phyloP scores from a whole-genome alignment of 1,140 invertebrate species.

The Coboldia fuscipes region DNA sequence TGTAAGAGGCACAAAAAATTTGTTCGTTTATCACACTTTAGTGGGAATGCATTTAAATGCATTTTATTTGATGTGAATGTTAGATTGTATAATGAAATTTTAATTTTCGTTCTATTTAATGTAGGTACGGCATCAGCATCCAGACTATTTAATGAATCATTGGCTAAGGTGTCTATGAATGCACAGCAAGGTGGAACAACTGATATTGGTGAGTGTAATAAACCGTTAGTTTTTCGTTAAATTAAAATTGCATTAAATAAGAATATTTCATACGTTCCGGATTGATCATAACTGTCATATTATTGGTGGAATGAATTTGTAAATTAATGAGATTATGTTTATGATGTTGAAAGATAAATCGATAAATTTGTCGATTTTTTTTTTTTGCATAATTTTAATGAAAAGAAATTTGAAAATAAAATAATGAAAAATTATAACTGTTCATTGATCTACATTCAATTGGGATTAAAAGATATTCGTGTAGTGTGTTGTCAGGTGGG shows the following conservation, averaged over 20 bases:
- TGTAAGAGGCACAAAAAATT: not conserved
- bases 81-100: conserved; percentile 2
- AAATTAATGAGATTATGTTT: not conserved
- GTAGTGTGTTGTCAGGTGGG: too few relatives aligned
- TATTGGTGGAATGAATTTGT: not conserved
- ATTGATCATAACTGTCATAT: not conserved
- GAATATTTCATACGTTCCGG: too few relatives aligned
- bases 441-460: too few relatives aligned
- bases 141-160: conserved; percentile 64
- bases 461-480: too few relatives aligned
- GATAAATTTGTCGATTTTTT: not conserved
- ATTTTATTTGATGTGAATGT: not conserved
- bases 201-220: conserved; percentile 56
- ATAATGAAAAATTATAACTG: too few relatives aligned
- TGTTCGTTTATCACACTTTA: not conserved
- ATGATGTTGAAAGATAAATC: not conserved
- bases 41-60: not conserved
- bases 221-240: too few relatives aligned
- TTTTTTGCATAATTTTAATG: not conserved
- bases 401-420: too few relatives aligned
- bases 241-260: too few relatives aligned
- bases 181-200: conserved; percentile 73
- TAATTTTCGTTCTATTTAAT: conserved; percentile 15
- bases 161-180: conserved; percentile 64
- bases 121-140: conserved; percentile 70